These are phyloP conservation scores for Poeciliopsis gracilis DNA, from an alignment of 2,797 vertebrate genomes.

Conservation along the genomic window DNA sequence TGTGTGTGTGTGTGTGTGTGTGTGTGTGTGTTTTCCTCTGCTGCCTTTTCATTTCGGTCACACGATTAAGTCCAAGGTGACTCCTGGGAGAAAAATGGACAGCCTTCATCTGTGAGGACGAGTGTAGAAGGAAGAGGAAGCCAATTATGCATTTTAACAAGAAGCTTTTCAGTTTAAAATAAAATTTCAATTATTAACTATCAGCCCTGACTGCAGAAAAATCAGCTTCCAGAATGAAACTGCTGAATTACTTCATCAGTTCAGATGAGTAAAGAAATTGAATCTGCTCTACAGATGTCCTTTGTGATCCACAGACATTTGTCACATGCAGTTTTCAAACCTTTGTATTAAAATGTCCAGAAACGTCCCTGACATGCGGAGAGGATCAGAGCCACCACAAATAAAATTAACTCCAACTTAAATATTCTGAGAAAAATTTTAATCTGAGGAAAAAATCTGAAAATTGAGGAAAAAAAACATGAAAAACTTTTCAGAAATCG, in stretches of 20 bases:
- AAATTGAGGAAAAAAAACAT: too few species aligned
- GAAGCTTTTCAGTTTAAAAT: neutral
- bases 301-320: neutral
- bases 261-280: neutral
- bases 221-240: neutral
- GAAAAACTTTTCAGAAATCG: too few species aligned
- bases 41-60: conserved; percentile 31
- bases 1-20: conserved; percentile 37
- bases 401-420: too few species aligned
- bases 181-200: neutral
- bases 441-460: too few species aligned
- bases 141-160: conserved; percentile 20
- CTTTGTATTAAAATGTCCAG: too few species aligned
- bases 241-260: neutral
- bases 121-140: conserved; percentile 4
- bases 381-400: too few species aligned
- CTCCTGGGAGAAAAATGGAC: conserved; percentile 60
- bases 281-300: neutral
- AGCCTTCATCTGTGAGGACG: conserved; percentile 42
- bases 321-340: neutral
- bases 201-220: neutral
- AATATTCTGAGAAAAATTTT: too few species aligned
- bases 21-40: conserved; percentile 21
- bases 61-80: conserved; percentile 77
- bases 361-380: too few species aligned